These are phyloP conservation scores for Apocheima hispidaria DNA, from an alignment of 2,888 invertebrate genomes.

Conservation along the genomic window DNA sequence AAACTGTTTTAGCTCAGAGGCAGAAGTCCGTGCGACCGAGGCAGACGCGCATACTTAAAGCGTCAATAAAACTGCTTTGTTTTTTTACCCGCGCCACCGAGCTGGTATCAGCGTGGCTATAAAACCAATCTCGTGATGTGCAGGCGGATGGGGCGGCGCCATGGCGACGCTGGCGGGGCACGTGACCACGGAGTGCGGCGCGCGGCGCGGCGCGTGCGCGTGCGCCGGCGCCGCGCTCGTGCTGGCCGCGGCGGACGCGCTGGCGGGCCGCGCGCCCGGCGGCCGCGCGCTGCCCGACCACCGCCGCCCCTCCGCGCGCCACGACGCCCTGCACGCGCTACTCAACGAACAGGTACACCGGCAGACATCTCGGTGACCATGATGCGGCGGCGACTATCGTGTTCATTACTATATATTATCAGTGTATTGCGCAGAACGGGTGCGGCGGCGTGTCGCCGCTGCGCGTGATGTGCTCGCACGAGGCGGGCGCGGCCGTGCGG, in stretches of 20 bases:
- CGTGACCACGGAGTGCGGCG: slow-evolving; percentile 66
- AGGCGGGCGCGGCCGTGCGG: slow-evolving; percentile 69
- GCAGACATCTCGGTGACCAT: background rate
- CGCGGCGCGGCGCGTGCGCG: slow-evolving; percentile 48
- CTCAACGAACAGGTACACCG: slow-evolving; percentile 61
- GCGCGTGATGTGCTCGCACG: slow-evolving; percentile 72
- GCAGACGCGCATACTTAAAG: too few species aligned
- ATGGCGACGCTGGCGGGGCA: slow-evolving; percentile 88
- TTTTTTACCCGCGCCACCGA: background rate
- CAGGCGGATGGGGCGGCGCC: slow-evolving; percentile 80
- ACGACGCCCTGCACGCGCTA: slow-evolving; percentile 83
- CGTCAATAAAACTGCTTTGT: too few species aligned
- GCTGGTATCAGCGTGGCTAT: too few species aligned
- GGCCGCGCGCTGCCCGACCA: slow-evolving; percentile 87
- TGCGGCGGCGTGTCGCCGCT: slow-evolving; percentile 61
- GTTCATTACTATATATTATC: background rate
- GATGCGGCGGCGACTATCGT: too few species aligned
- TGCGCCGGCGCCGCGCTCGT: slow-evolving; percentile 90
- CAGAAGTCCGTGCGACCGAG: too few species aligned
- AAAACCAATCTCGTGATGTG: background rate
- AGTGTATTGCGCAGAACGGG: slow-evolving; percentile 32
- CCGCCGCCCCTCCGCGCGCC: slow-evolving; percentile 85
- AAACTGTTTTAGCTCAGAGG: too few species aligned
- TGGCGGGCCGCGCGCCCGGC: slow-evolving; percentile 90
- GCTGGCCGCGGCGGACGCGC: slow-evolving; percentile 90